These are phyloP conservation scores for Hemiscyllium ocellatum DNA, from an alignment of 2,113 vertebrate genomes.

Conservation along the genomic window DNA sequence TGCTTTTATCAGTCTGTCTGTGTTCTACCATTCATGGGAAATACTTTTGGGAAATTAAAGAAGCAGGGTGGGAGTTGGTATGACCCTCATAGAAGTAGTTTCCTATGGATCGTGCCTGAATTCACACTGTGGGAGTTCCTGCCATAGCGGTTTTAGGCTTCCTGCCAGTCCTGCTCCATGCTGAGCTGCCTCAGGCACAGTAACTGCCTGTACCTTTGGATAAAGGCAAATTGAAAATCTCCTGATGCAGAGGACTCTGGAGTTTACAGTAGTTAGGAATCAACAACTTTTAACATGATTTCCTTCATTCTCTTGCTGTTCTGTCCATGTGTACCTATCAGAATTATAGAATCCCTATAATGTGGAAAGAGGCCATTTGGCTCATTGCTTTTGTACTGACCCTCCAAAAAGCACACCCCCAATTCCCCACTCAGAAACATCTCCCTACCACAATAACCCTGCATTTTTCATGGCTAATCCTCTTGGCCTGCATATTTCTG, in stretches of 20 bases:
- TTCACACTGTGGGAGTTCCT: background rate
- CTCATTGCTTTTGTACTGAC: too few species aligned
- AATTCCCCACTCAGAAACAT: too few species aligned
- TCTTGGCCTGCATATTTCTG: too few species aligned
- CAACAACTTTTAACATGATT: background rate
- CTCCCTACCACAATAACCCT: too few species aligned
- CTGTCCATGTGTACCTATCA: background rate
- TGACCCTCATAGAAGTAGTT: too few species aligned
- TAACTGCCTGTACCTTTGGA: background rate
- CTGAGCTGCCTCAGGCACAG: background rate
- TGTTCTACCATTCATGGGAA: background rate
- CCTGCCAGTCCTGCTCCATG: background rate
- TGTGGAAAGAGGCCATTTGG: too few species aligned
- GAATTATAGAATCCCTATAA: too few species aligned
- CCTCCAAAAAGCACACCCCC: too few species aligned
- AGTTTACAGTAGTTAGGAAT: background rate
- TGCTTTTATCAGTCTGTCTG: background rate
- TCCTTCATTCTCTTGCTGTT: too few species aligned
- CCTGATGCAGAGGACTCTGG: background rate
- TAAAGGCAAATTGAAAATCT: background rate
- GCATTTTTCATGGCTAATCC: too few species aligned
- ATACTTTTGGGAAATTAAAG: background rate
- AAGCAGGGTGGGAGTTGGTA: background rate
- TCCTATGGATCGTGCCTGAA: background rate
- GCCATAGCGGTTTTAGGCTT: background rate